A percentile compares a stretch with the other conserved stretches of the same genome.
phyloP scores from a whole-genome alignment of 2,797 vertebrate species.

The Eidolon dupreanum region DNA sequence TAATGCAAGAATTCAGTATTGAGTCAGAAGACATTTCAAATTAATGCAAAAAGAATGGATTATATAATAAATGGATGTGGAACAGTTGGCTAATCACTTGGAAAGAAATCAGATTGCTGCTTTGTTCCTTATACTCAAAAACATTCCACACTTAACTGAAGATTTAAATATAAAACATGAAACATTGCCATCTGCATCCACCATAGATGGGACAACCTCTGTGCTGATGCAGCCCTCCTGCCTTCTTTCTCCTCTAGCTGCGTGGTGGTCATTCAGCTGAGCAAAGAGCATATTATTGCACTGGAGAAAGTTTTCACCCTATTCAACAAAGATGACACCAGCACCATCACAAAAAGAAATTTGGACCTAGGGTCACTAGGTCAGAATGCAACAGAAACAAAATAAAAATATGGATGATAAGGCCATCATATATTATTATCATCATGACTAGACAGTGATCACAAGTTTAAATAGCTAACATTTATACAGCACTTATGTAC shows the following conservation, averaged over 20 bases:
- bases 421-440: not conserved
- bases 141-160: not conserved
- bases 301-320: not conserved
- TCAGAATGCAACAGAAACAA: not conserved
- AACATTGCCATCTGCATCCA: not conserved
- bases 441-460: not conserved
- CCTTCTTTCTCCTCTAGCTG: not conserved
- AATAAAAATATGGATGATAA: not conserved
- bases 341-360: not conserved
- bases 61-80: constrained; percentile 1
- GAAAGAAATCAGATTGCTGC: constrained; percentile 12
- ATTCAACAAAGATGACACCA: not conserved
- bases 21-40: constrained; percentile 38
- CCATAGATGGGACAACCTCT: not conserved
- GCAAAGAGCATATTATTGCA: not conserved
- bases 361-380: not conserved
- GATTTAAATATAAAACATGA: not conserved
- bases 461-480: not conserved
- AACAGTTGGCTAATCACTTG: not conserved
- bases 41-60: constrained; percentile 22
- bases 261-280: not conserved
- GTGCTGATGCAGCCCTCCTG: not conserved
- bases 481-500: not conserved
- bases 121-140: constrained; percentile 20
- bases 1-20: constrained; percentile 27